Base-by-base conservation (phyloP, 2,797 vertebrate species). In the Novumbra hubbsi region DNA sequence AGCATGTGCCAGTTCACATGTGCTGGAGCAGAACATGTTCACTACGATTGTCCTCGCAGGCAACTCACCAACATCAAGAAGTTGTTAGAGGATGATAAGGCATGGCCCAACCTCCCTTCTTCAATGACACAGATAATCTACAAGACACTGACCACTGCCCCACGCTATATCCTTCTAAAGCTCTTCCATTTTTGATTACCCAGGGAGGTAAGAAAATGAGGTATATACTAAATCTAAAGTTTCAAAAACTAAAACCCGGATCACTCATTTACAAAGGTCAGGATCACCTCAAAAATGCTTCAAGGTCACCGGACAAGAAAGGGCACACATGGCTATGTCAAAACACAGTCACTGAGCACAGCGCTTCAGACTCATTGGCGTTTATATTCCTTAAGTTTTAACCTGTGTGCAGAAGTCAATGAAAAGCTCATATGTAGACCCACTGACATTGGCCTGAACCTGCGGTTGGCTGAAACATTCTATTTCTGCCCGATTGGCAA, bases 401-500 rank as follows among this genome's bases (percentile, higher is more conserved):
- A 21, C 24, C 41, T 28, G 21, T 14, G 41, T 28, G 21, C 21
- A 75, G 71, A 63, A 87, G 84, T 88, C 88, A 88, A 92, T 90
- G 85, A 90, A 91, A 91, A 88, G 83, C 77, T 81, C 80, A 90
- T 92, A 60, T 83, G 73, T 77, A 81, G 84, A 74, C 70, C 83
- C 80, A 32, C 80, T 86, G 86, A 85, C 88, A 85, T 75, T 0
- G 30, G 73, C 72, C 73, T 83, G 85, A 81, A 89, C 87, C 87
- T 16, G 81, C 71, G 82, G 70, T 84, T 84, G 78, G 68, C 66
- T 84, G 78, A 85, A 84, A 87, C 81, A 85, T 87, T 88, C 86
- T 76, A 87, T 87, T 90, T 89, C 80, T 92, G 90, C 87, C 86
- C 84, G 79, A 87, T 68, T 86, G 86, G 87, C 89, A 91, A 86